Evolutionary conservation across 1,140 invertebrate species (phyloP).

Genomic region (Zophobas morio): DNA sequence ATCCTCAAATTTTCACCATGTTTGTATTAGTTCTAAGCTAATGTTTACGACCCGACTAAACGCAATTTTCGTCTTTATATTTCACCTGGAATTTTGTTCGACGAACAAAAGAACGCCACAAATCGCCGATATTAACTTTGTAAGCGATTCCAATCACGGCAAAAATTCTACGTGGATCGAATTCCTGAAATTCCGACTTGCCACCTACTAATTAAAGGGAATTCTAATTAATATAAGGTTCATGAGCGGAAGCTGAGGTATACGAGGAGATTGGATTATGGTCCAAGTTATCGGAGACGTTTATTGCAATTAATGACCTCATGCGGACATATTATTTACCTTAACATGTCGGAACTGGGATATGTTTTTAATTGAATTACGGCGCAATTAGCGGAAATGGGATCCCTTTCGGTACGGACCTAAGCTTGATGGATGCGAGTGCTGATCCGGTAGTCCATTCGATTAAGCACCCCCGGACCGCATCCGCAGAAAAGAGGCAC

Average conservation of each 20-base stretch:
- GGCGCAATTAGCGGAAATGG: slow-evolving; percentile 22
- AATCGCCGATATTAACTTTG: not conserved
- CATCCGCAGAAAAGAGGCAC: no score
- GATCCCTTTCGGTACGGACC: slow-evolving; percentile 23
- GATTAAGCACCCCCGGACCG: no score
- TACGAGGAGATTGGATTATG: slow-evolving; percentile 24
- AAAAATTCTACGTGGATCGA: slow-evolving; percentile 1
- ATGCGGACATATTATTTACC: slow-evolving; percentile 34
- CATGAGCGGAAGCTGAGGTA: slow-evolving; percentile 34
- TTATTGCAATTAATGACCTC: slow-evolving; percentile 45
- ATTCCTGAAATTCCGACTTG: not conserved
- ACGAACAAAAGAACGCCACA: no score
- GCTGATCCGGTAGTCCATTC: no score
- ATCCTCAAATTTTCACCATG: no score
- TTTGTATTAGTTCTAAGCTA: no score
- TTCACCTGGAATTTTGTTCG: no score
- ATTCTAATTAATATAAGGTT: slow-evolving; percentile 38
- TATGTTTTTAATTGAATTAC: slow-evolving; percentile 42
- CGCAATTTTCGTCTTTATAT: no score
- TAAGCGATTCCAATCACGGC: not conserved
- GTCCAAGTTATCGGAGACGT: slow-evolving; percentile 40
- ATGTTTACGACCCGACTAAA: no score
- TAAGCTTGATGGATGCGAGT: not conserved
- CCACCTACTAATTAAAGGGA: slow-evolving; percentile 32
- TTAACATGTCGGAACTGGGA: slow-evolving; percentile 26